A percentile compares a stretch with the other conserved stretches of the same genome.
Conservation (phyloP, 2,113 vertebrate genomes). For the Menidia beryllina region DNA sequence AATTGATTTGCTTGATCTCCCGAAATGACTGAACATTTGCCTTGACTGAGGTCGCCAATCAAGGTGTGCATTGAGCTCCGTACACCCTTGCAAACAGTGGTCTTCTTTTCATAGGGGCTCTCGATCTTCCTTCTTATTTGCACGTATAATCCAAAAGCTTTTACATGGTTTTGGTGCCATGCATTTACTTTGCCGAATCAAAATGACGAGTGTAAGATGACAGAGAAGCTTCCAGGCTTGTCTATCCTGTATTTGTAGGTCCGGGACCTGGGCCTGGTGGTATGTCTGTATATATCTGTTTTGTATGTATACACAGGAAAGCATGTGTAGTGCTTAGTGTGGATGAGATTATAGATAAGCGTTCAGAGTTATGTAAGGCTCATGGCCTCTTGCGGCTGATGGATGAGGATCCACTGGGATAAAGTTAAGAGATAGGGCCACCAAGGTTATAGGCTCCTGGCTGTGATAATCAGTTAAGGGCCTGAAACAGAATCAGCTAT, state of each 20-base stretch:
- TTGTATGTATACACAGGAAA: constrained; percentile 29
- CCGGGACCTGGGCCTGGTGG: neutral
- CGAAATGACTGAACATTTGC: constrained; percentile 32
- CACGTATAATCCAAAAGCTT: no score
- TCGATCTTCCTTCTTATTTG: no score
- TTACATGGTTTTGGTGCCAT: neutral
- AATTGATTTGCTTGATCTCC: constrained; percentile 40
- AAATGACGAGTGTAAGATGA: neutral
- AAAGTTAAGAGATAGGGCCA: constrained; percentile 43
- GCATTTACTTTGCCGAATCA: neutral
- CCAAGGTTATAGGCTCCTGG: constrained; percentile 46
- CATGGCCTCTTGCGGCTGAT: constrained; percentile 37
- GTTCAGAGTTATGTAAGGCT: constrained; percentile 34
- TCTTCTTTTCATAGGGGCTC: no score
- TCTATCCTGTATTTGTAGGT: neutral
- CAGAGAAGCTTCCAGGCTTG: neutral
- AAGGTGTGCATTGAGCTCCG: neutral
- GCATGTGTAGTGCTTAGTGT: constrained; percentile 31
- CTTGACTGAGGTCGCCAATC: constrained; percentile 5
- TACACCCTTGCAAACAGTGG: neutral
- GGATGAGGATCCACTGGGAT: constrained; percentile 44
- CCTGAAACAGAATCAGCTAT: constrained; percentile 47
- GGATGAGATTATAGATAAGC: constrained; percentile 59
- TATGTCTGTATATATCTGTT: constrained; percentile 14
- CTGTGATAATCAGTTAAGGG: constrained; percentile 48